These are phyloP conservation scores for Centropus bengalensis DNA, from an alignment of 2,113 vertebrate species.

Conservation along the genomic window DNA sequence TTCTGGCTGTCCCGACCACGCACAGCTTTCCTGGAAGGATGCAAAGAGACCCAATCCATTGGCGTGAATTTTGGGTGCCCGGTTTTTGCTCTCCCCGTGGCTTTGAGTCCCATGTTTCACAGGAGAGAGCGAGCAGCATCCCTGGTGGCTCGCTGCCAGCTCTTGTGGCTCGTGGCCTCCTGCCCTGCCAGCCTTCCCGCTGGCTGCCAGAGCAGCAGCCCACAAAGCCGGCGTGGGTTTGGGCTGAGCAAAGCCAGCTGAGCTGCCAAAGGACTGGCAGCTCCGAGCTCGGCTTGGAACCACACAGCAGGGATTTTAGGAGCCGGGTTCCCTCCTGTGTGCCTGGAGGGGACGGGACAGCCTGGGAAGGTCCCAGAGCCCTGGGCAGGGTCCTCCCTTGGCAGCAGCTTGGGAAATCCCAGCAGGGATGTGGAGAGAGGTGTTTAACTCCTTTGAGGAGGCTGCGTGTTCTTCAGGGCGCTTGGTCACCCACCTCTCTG, in stretches of 20 bases:
- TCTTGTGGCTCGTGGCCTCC: background rate
- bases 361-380: background rate
- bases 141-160: background rate
- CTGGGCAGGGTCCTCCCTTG: background rate
- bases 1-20: too few relatives aligned
- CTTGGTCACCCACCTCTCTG: background rate
- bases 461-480: background rate
- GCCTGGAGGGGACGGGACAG: background rate
- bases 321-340: background rate
- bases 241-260: slow-evolving; percentile 17
- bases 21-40: accelerated
- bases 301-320: background rate
- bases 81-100: background rate
- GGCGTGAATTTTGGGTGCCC: background rate
- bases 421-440: background rate
- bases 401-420: slow-evolving; percentile 27
- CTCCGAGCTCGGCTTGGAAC: background rate
- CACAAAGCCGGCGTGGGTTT: background rate
- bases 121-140: background rate
- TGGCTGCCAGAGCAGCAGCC: background rate
- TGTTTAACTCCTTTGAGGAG: background rate
- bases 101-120: accelerated
- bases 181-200: background rate
- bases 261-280: background rate
- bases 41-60: background rate